phyloP scores from a whole-genome alignment of 2,113 vertebrate genomes.

The Miniopterus natalensis region DNA sequence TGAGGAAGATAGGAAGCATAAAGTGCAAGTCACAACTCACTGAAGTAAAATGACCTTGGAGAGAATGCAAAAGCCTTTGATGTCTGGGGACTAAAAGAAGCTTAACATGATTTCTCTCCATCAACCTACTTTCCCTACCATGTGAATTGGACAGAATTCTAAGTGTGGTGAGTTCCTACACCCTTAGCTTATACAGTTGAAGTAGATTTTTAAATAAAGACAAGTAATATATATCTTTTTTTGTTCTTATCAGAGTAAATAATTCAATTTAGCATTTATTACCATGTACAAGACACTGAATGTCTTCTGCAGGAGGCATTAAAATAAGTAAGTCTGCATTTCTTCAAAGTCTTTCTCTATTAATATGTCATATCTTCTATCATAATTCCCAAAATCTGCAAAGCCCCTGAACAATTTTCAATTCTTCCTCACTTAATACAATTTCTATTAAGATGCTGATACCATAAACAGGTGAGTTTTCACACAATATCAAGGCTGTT shows the following conservation, averaged over 20 bases:
- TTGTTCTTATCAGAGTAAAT: conserved; percentile 67
- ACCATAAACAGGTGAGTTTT: not conserved
- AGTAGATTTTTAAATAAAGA: conserved; percentile 70
- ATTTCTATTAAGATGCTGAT: not conserved
- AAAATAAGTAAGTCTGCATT: not conserved
- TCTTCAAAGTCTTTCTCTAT: not conserved
- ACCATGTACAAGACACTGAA: not conserved
- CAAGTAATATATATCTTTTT: conserved; percentile 24
- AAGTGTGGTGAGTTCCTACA: conserved; percentile 58
- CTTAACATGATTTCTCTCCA: conserved; percentile 46
- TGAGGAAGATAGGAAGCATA: conserved; percentile 65
- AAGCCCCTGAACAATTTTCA: not conserved
- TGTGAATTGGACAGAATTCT: conserved; percentile 67
- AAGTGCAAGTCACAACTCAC: conserved; percentile 66
- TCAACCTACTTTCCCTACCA: not conserved
- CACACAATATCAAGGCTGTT: not conserved
- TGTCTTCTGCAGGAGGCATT: not conserved
- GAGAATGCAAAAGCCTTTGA: conserved; percentile 67
- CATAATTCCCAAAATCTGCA: not conserved
- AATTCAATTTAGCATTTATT: conserved; percentile 10
- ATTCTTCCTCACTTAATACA: not conserved
- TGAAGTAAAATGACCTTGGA: conserved; percentile 80
- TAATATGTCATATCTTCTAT: not conserved
- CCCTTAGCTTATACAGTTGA: conserved; percentile 58
- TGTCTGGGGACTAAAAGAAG: conserved; percentile 68